phyloP scores from a whole-genome alignment of 2,797 vertebrate species.

The Sus cebifrons region DNA sequence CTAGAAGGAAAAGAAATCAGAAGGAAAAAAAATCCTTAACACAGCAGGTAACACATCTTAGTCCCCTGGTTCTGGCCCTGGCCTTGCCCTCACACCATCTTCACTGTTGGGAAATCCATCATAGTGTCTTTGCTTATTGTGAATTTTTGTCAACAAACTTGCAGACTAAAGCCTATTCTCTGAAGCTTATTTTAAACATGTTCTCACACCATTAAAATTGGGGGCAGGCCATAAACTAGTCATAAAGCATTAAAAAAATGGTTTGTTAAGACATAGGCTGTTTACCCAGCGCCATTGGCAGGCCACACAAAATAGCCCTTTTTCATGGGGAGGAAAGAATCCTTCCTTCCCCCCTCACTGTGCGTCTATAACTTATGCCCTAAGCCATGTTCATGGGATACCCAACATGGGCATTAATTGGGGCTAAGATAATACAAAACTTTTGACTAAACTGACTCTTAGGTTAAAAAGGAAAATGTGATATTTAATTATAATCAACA shows the following conservation, averaged over 20 bases:
- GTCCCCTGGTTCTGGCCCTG: background rate
- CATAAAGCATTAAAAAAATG: background rate
- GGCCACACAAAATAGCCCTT: background rate
- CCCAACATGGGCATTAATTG: background rate
- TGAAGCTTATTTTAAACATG: slow-evolving; percentile 2
- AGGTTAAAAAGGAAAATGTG: background rate
- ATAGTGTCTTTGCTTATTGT: background rate
- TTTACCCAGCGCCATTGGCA: background rate
- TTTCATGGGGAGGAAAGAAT: background rate
- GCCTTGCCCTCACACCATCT: background rate
- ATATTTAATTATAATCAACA: background rate
- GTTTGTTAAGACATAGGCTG: background rate
- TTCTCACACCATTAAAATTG: background rate
- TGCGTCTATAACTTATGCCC: background rate
- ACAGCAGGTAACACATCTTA: background rate
- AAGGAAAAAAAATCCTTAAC: background rate
- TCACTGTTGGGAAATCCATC: background rate
- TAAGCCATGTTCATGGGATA: background rate
- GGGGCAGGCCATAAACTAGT: background rate
- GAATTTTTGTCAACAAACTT: background rate
- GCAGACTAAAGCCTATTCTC: background rate
- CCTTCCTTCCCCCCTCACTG: background rate
- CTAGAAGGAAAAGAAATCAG: background rate
- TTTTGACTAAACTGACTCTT: background rate
- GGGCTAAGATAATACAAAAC: background rate